Conservation (phyloP, 2,888 invertebrate genomes). For the Lasioglossum calceatum region DNA sequence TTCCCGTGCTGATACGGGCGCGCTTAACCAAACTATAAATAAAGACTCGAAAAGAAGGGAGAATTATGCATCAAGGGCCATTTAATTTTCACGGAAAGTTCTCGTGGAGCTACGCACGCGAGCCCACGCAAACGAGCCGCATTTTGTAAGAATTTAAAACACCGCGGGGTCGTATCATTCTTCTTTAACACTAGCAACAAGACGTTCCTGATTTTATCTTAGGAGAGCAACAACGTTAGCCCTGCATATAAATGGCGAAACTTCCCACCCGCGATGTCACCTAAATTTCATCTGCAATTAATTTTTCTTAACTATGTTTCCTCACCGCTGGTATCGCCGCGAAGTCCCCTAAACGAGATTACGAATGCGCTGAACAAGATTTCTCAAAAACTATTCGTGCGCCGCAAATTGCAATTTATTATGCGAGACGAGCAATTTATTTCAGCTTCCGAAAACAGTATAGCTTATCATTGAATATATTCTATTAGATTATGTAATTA, state of each 20-base stretch:
- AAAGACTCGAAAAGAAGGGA: conserved; percentile 41
- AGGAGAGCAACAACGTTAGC: background rate
- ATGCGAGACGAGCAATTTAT: no score
- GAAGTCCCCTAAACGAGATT: background rate
- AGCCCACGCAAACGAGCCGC: conserved; percentile 34
- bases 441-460: no score
- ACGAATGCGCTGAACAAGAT: background rate
- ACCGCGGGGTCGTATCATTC: conserved; percentile 24
- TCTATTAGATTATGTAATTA: no score
- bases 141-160: conserved; percentile 45
- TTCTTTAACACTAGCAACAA: conserved; percentile 26
- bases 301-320: conserved; percentile 5
- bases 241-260: conserved; percentile 10
- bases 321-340: background rate
- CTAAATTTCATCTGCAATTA: conserved; percentile 21
- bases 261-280: background rate
- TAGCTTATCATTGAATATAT: no score
- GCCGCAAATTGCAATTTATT: background rate
- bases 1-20: conserved; percentile 29
- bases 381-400: background rate
- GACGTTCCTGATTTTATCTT: conserved; percentile 35
- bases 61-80: conserved; percentile 49
- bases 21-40: conserved; percentile 49
- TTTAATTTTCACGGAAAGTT: conserved; percentile 51
- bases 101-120: conserved; percentile 38